Evolutionary conservation across 2,797 vertebrate species (phyloP).

Genomic region (Hozukius guyotensis): DNA sequence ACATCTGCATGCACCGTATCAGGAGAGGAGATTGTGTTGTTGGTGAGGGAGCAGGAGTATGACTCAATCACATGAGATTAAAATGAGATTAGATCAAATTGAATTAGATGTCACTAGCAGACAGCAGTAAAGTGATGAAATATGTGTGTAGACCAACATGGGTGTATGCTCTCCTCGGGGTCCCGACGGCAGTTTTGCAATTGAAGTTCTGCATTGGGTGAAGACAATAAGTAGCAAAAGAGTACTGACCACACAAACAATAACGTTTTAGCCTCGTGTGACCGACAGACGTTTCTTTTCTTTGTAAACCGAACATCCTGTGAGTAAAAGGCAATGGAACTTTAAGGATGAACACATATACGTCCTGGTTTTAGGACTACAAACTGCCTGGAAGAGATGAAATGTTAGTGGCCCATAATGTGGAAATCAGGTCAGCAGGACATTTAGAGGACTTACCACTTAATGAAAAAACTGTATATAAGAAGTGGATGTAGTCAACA

Average conservation of each 20-base stretch:
- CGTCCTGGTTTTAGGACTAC: not conserved
- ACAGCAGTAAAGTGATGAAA: not conserved
- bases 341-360: not conserved
- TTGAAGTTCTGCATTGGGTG: not conserved
- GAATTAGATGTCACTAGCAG: not conserved
- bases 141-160: not conserved
- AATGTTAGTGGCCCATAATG: not conserved
- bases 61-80: not conserved
- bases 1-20: not conserved
- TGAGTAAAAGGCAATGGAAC: not conserved
- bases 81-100: not conserved
- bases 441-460: not conserved
- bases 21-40: not conserved
- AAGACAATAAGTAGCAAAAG: not conserved
- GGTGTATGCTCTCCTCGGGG: not conserved
- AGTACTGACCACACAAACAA: not conserved
- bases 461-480: not conserved
- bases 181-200: not conserved
- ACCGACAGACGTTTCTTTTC: not conserved
- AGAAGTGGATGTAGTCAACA: too few species aligned
- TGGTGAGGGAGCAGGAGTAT: not conserved
- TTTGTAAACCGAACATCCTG: not conserved
- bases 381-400: not conserved
- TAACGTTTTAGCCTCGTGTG: not conserved
- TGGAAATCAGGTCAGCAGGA: not conserved